Evolutionary conservation across 2,888 invertebrate genomes (phyloP).

Genomic region (Cephus pulcher): DNA sequence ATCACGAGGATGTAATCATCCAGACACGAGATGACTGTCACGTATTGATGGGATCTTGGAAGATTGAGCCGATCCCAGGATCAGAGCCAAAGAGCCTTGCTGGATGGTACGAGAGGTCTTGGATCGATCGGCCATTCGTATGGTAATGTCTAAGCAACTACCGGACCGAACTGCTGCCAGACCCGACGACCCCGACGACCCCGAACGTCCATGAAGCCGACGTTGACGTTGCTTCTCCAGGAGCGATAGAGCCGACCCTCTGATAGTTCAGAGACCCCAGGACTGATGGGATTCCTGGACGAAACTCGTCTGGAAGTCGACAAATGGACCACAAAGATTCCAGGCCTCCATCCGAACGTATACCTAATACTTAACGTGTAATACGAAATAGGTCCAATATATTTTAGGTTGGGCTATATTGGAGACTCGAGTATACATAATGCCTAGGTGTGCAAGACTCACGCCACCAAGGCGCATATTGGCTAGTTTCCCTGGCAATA

Average conservation of each 20-base stretch:
- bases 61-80: not conserved
- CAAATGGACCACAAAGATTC: not conserved
- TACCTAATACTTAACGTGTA: not conserved
- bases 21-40: not conserved
- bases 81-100: not conserved
- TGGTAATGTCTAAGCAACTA: conserved; percentile 65
- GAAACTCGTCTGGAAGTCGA: not conserved
- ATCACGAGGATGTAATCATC: not conserved
- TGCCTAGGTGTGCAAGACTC: not conserved
- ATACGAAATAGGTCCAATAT: not conserved
- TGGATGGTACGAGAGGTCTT: conserved; percentile 41
- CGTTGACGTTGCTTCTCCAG: not conserved
- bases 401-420: not conserved
- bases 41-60: not conserved
- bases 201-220: not conserved
- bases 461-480: conserved; percentile 27
- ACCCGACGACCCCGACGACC: conserved; percentile 41
- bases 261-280: not conserved
- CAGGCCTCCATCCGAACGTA: not conserved
- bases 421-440: not conserved
- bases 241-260: not conserved
- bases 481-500: conserved; percentile 45
- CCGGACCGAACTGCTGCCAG: conserved; percentile 62
- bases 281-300: not conserved
- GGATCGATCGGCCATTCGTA: conserved; percentile 66